These are phyloP conservation scores for Idris sp. DNA, from an alignment of 1,140 invertebrate genomes.

Conservation along the genomic window DNA sequence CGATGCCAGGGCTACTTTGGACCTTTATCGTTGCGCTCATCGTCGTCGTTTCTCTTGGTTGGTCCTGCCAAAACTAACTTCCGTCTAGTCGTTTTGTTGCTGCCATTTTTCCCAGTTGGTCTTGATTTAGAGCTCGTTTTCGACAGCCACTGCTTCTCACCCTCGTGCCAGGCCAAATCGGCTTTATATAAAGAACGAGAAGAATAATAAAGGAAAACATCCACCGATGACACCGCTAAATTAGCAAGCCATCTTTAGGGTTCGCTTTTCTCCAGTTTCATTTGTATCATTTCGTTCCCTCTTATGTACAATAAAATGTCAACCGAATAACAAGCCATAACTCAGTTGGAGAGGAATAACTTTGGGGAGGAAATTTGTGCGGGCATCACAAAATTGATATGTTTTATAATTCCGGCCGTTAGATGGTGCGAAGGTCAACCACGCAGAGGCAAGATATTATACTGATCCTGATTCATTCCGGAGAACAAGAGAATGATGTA, in stretches of 20 bases:
- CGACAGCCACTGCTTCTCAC: constrained; percentile 66
- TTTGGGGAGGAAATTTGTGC: too few relatives aligned
- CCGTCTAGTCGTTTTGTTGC: constrained; percentile 66
- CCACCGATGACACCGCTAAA: constrained; percentile 62
- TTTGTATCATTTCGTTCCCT: too few relatives aligned
- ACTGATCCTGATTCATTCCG: constrained; percentile 74
- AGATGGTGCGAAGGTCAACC: constrained; percentile 54
- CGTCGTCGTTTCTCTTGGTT: constrained; percentile 24
- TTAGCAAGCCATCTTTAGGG: too few relatives aligned
- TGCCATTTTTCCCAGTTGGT: constrained; percentile 62
- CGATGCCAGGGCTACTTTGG: constrained; percentile 65
- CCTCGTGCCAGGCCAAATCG: constrained; percentile 57
- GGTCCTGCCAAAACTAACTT: constrained; percentile 13
- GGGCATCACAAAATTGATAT: too few relatives aligned
- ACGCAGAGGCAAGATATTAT: constrained; percentile 70
- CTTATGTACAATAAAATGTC: too few relatives aligned
- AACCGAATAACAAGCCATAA: too few relatives aligned
- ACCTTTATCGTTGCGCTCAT: constrained; percentile 49
- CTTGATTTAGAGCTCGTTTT: constrained; percentile 73
- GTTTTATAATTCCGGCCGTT: too few relatives aligned
- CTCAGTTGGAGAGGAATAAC: too few relatives aligned
- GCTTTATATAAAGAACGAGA: constrained; percentile 51
- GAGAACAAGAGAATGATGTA: constrained; percentile 71
- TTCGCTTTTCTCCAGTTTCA: too few relatives aligned
- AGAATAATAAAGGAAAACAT: constrained; percentile 47